Evolutionary conservation across 2,888 invertebrate species (phyloP).

Genomic region (Drosophila mimetica): DNA sequence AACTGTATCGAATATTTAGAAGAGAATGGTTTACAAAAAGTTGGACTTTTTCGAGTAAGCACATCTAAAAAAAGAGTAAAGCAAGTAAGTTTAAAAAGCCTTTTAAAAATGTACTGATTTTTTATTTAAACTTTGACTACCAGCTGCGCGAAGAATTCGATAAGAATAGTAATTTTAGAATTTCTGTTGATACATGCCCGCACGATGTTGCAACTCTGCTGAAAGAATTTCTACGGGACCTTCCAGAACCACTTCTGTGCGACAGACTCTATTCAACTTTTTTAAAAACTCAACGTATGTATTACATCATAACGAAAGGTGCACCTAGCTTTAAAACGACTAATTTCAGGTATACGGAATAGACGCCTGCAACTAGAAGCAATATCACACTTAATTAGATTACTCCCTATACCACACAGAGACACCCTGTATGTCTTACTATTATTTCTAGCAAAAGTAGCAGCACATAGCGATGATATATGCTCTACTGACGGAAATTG

Average conservation of each 20-base stretch:
- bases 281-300: constrained; percentile 95
- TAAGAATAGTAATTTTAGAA: constrained; percentile 88
- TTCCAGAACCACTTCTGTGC: constrained; percentile 96
- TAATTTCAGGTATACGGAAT: constrained; percentile 90
- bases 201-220: constrained; percentile 97
- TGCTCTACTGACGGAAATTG: constrained; percentile 66
- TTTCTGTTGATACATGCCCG: constrained; percentile 91
- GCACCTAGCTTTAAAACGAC: background rate
- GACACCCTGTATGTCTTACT: constrained; percentile 93
- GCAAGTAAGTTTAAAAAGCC: constrained; percentile 87
- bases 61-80: constrained; percentile 96
- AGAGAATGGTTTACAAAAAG: constrained; percentile 91
- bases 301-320: background rate
- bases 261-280: constrained; percentile 95
- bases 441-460: constrained; percentile 89
- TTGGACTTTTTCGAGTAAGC: constrained; percentile 96
- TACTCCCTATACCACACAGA: constrained; percentile 93
- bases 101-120: background rate
- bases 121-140: constrained; percentile 44
- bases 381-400: constrained; percentile 92
- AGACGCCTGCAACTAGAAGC: constrained; percentile 93
- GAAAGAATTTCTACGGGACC: constrained; percentile 96
- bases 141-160: constrained; percentile 96
- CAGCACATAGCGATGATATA: constrained; percentile 78
- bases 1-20: constrained; percentile 93